Evolutionary conservation across 1,140 invertebrate species (phyloP).

Genomic region (Drosophila nikananu): DNA sequence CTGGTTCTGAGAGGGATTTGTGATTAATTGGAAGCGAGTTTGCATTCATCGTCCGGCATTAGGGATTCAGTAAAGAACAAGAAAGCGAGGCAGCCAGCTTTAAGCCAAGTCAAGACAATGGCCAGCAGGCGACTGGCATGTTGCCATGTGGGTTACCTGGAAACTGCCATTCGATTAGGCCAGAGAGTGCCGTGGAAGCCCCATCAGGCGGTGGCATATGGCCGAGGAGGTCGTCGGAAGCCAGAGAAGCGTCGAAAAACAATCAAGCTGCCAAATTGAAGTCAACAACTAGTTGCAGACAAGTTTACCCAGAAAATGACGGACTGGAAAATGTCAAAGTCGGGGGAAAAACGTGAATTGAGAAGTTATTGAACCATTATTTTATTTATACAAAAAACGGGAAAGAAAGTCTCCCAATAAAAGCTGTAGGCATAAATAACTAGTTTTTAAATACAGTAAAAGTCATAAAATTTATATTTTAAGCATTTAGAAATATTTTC

Average conservation of each 20-base stretch:
- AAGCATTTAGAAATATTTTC: too few relatives aligned
- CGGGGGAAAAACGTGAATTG: background rate
- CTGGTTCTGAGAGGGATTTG: conserved; percentile 43
- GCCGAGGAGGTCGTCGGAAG: conserved; percentile 44
- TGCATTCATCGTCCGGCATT: conserved; percentile 9
- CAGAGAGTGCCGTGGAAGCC: conserved; percentile 44
- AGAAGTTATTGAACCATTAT: background rate
- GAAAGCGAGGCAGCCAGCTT: conserved; percentile 3
- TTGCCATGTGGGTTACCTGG: conserved; percentile 76
- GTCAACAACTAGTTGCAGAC: conserved; percentile 54
- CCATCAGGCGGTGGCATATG: conserved; percentile 34
- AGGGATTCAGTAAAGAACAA: conserved; percentile 25
- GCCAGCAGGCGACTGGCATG: conserved; percentile 51
- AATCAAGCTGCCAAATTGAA: conserved; percentile 55
- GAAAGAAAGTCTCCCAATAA: too few relatives aligned
- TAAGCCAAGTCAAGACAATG: conserved; percentile 55
- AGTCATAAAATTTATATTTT: too few relatives aligned
- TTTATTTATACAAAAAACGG: too few relatives aligned
- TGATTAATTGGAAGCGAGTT: conserved; percentile 64
- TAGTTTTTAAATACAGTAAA: too few relatives aligned
- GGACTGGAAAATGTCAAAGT: conserved; percentile 5
- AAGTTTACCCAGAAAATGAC: conserved; percentile 26
- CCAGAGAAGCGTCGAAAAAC: conserved; percentile 57
- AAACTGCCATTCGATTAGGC: conserved; percentile 31
- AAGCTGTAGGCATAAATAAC: too few relatives aligned